phyloP scores from a whole-genome alignment of 1,140 invertebrate genomes.

The Pseudomyrmex pallidus region DNA sequence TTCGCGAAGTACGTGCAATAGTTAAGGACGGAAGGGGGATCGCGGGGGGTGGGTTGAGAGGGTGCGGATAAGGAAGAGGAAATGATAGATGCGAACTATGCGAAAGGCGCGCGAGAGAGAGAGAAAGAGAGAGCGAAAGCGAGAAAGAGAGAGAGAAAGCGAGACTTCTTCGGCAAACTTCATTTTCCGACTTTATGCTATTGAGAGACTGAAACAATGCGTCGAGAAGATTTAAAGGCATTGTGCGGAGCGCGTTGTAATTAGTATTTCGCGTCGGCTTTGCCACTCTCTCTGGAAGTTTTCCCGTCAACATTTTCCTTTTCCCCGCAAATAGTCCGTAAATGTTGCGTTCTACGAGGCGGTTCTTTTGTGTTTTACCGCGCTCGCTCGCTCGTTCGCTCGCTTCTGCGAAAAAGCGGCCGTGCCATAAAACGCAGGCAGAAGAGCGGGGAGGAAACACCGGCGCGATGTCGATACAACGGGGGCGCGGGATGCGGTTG shows the following conservation, averaged over 20 bases:
- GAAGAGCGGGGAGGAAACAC: neutral
- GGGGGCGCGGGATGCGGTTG: neutral
- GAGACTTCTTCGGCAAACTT: slow-evolving; percentile 54
- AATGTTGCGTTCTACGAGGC: neutral
- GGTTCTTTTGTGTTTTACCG: slow-evolving; percentile 7
- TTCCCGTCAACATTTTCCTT: neutral
- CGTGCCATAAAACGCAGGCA: slow-evolving; percentile 1
- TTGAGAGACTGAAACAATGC: slow-evolving; percentile 58
- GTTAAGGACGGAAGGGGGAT: neutral
- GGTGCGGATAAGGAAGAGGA: neutral
- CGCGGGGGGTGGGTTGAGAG: neutral
- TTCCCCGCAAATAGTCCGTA: slow-evolving; percentile 1
- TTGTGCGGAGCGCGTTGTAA: slow-evolving; percentile 51
- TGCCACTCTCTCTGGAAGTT: neutral
- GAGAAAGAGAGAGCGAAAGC: neutral
- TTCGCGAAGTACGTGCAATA: slow-evolving; percentile 50
- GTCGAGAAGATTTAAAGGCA: slow-evolving; percentile 54
- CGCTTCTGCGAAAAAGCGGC: neutral
- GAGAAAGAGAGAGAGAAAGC: too few species aligned
- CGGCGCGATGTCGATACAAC: slow-evolving; percentile 21
- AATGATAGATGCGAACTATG: slow-evolving; percentile 52
- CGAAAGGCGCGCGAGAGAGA: neutral
- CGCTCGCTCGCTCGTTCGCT: neutral
- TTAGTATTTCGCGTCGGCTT: slow-evolving; percentile 51
- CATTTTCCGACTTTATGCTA: slow-evolving; percentile 60